A percentile compares a stretch with the other conserved stretches of the same genome.
These are phyloP conservation scores for Chaunax sp. DNA, from an alignment of 2,797 vertebrate genomes.

Conservation along the genomic window DNA sequence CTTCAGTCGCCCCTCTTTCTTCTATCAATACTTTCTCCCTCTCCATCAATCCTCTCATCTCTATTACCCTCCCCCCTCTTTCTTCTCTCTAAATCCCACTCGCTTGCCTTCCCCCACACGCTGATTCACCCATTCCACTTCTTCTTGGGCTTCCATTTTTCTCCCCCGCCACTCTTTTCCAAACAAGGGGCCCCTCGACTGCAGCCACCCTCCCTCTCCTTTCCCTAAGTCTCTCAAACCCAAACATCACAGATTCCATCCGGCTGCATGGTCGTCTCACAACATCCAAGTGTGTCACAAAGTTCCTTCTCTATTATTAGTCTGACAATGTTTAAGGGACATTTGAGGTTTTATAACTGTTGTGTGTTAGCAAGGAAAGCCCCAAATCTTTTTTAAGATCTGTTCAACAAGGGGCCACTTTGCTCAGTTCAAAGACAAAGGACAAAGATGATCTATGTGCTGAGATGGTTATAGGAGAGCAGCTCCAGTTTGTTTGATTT, in stretches of 20 bases:
- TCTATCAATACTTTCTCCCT: conserved; percentile 66
- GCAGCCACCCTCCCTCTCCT: conserved; percentile 6
- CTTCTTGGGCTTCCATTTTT: conserved; percentile 58
- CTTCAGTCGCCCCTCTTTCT: conserved; percentile 58
- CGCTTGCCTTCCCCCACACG: conserved; percentile 15
- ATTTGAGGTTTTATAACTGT: conserved; percentile 7
- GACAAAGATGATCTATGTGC: conserved; percentile 64
- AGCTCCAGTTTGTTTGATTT: conserved; percentile 59
- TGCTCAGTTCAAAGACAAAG: conserved; percentile 47
- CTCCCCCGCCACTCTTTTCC: conserved; percentile 53
- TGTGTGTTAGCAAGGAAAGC: conserved; percentile 1
- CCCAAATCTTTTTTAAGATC: neutral
- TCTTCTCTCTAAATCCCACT: conserved; percentile 34
- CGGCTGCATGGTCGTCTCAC: conserved; percentile 3
- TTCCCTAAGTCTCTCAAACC: conserved; percentile 43
- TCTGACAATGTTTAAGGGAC: neutral
- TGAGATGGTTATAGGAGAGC: conserved; percentile 39
- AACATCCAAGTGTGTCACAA: conserved; percentile 21
- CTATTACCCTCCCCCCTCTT: conserved; percentile 1
- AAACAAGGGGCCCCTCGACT: conserved; percentile 68
- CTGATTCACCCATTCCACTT: conserved; percentile 41
- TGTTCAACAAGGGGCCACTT: conserved; percentile 34
- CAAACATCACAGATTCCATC: conserved; percentile 56
- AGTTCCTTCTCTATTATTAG: conserved; percentile 1
- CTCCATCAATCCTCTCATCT: conserved; percentile 42